A percentile compares a stretch with the other conserved stretches of the same genome.
These are phyloP conservation scores for Acinonyx jubatus DNA, from an alignment of 2,113 vertebrate genomes.

Conservation along the genomic window DNA sequence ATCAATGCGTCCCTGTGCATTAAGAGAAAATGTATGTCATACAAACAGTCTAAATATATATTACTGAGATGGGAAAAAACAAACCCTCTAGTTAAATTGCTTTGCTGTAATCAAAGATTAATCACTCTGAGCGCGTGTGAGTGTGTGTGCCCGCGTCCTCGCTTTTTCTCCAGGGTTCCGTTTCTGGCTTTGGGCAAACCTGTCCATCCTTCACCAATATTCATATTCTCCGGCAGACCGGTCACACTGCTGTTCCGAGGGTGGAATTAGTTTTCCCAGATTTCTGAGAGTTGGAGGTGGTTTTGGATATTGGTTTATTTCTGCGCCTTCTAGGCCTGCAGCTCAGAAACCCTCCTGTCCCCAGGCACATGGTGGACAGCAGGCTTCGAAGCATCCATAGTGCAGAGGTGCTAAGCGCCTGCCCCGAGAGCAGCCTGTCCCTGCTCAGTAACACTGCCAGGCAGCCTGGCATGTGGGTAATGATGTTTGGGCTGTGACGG, in stretches of 20 bases:
- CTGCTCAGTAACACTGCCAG: neutral
- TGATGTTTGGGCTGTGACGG: neutral
- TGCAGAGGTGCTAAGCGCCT: neutral
- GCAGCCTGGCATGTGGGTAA: neutral
- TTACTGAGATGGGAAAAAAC: conserved; percentile 75
- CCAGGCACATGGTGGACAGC: neutral
- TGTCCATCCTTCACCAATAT: neutral
- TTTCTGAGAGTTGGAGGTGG: neutral
- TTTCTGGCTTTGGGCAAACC: neutral
- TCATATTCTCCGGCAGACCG: neutral
- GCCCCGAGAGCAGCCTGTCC: neutral
- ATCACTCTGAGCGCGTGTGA: neutral
- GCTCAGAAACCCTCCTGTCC: neutral
- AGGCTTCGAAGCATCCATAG: neutral
- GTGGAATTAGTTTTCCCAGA: conserved; percentile 31
- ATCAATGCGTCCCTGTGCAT: conserved; percentile 73
- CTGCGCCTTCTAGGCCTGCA: neutral
- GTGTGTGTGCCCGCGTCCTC: accelerated
- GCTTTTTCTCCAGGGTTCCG: neutral
- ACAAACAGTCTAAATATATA: conserved; percentile 70
- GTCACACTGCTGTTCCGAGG: neutral
- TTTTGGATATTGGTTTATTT: neutral
- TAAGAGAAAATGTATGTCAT: conserved; percentile 74
- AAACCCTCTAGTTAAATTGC: conserved; percentile 80
- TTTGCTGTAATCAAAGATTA: conserved; percentile 79